Base-by-base conservation (phyloP, 2,888 invertebrate genomes). In the Xylophagus ater region DNA sequence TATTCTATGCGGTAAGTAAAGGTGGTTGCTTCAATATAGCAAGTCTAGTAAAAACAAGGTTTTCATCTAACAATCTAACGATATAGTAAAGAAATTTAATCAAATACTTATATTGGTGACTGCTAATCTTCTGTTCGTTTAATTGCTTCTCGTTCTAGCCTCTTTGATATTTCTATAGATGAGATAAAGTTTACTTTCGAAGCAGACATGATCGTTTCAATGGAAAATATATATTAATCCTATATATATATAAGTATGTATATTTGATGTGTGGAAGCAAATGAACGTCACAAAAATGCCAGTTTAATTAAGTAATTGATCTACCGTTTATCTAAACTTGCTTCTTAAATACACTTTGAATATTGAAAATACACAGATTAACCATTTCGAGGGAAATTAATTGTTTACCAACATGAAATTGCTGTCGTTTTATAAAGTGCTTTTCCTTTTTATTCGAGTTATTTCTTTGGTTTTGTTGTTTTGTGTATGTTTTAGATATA, bases 221-320 rank as follows among this genome's bases (percentile, higher is more conserved):
- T n/a, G n/a, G n/a, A n/a, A n/a, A n/a, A n/a, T n/a, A n/a, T n/a
- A n/a, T n/a, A n/a, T n/a, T n/a, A n/a, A n/a, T n/a, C n/a, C n/a
- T n/a, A n/a, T n/a, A n/a, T n/a, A 5, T 25, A 5, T n/a, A 25
- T 3, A 12, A 1, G 13, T 4, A 25, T 25, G 13, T 12, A 12
- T 26, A 25, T 26, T 15, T 24, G 15, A 12, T 8, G n/a, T 28
- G 36, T 30, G 24, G 17, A 33, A 26, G 25, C 13, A 25, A 20
- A 26, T 26, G 19, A 26, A 26, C n/a, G 17, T 25, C 15, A 25
- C 25, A 38, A n/a, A 19, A n/a, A n/a, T n/a, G n/a, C n/a, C n/a
- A n/a, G 41, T 40, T 44, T 44, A 44, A 44, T 44, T 44, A 44
- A 44, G 44, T 44, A 44, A 44, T 44, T 44, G 39, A 44, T 39